Percentiles rank a stretch among this genome's conserved stretches.
Conservation (phyloP, 2,797 vertebrate species). For the Spatula versicolor region DNA sequence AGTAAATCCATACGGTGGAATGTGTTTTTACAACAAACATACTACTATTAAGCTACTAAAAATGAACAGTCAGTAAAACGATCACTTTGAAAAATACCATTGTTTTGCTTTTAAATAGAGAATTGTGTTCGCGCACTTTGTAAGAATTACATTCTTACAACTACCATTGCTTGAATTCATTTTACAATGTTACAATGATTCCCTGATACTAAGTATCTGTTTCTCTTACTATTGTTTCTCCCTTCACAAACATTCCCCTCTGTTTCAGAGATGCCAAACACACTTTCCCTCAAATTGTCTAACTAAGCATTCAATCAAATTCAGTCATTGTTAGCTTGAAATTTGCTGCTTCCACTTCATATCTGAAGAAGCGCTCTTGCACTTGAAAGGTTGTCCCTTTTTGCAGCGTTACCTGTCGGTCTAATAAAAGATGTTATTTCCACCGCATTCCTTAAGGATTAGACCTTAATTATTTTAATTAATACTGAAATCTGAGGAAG, state of each 20-base stretch:
- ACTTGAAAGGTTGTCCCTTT: neutral
- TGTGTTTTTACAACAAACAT: neutral
- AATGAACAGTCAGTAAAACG: neutral
- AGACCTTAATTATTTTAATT: neutral
- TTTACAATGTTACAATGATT: neutral
- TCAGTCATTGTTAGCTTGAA: neutral
- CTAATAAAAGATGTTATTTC: neutral
- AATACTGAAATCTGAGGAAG: neutral
- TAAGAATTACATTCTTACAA: neutral
- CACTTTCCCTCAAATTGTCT: neutral
- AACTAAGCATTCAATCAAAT: neutral
- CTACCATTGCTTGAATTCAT: neutral
- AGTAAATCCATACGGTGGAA: neutral
- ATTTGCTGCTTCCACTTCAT: neutral
- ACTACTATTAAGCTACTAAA: neutral
- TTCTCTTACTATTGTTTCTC: neutral
- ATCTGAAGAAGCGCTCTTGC: neutral
- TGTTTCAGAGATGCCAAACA: neutral
- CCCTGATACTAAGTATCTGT: neutral
- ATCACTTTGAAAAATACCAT: neutral
- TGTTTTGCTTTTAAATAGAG: neutral
- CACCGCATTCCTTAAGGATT: neutral
- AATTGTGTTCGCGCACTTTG: neutral
- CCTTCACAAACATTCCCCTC: neutral
- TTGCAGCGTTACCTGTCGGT: neutral